phyloP scores from a whole-genome alignment of 2,888 invertebrate genomes.

The Cheilosia pagana region DNA sequence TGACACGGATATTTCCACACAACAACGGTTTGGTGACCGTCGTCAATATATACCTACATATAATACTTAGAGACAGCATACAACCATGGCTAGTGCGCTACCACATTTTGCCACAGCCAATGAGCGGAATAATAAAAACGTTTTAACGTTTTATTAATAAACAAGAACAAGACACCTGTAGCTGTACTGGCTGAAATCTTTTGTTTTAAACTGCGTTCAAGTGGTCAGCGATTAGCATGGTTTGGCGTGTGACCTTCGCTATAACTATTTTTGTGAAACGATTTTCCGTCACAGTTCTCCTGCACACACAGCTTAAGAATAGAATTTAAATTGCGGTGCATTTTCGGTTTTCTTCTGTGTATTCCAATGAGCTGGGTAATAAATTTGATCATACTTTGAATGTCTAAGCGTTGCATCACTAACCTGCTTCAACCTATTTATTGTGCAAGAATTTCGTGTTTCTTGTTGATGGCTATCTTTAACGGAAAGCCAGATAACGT shows the following conservation, averaged over 20 bases:
- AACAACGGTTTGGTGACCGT: constrained; percentile 18
- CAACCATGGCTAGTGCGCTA: constrained; percentile 17
- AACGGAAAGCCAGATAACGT: not conserved
- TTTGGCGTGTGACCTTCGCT: constrained; percentile 49
- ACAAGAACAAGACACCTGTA: constrained; percentile 43
- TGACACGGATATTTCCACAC: constrained; percentile 53
- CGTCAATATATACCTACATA: constrained; percentile 16
- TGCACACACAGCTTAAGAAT: constrained; percentile 5
- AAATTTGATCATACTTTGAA: not conserved
- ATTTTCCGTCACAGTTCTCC: constrained; percentile 28
- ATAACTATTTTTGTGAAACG: constrained; percentile 29
- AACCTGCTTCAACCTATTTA: not conserved
- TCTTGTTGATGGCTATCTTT: not conserved
- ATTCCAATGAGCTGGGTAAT: constrained; percentile 1
- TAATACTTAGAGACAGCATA: constrained; percentile 26
- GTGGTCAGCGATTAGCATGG: constrained; percentile 40
- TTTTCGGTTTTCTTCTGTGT: constrained; percentile 10
- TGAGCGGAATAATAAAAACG: constrained; percentile 39
- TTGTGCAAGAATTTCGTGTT: not conserved
- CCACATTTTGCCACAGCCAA: constrained; percentile 14
- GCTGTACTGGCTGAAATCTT: constrained; percentile 38
- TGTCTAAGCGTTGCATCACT: not conserved
- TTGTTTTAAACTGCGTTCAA: constrained; percentile 44
- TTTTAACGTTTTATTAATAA: constrained; percentile 55
- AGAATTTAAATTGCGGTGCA: constrained; percentile 8